Evolutionary conservation across 2,888 invertebrate species (phyloP).

Genomic region (Stenichneumon culpator): DNA sequence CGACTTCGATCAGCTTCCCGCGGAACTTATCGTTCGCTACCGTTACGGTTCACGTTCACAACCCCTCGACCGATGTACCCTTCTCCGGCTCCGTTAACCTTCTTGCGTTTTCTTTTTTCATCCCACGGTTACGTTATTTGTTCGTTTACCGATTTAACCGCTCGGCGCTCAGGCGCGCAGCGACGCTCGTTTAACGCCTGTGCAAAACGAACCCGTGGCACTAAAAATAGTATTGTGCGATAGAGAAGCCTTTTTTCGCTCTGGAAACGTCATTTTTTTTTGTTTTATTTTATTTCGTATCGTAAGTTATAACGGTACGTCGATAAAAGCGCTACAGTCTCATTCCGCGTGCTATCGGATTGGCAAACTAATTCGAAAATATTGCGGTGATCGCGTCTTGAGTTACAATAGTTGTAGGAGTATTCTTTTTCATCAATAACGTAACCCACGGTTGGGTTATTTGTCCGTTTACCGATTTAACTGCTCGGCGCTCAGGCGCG

Average conservation of each 20-base stretch:
- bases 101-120: neutral
- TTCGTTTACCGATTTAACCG: conserved; percentile 53
- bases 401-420: no score
- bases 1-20: conserved; percentile 28
- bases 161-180: neutral
- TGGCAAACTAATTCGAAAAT: no score
- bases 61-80: conserved; percentile 27
- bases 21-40: conserved; percentile 59
- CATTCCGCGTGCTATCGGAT: no score
- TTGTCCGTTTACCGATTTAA: conserved; percentile 56
- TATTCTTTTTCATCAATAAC: no score
- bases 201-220: conserved; percentile 70
- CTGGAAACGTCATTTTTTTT: neutral
- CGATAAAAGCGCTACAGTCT: no score
- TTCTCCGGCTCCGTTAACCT: conserved; percentile 11
- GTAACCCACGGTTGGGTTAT: no score
- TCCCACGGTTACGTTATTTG: conserved; percentile 48
- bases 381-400: no score
- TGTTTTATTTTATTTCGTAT: neutral
- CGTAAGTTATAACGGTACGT: no score
- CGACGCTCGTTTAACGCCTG: conserved; percentile 70
- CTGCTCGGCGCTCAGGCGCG: neutral
- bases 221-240: conserved; percentile 36
- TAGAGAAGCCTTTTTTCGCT: neutral
- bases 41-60: conserved; percentile 61